Evolutionary conservation across 2,888 invertebrate species (phyloP).

Genomic region (Eupithecia insigniata): DNA sequence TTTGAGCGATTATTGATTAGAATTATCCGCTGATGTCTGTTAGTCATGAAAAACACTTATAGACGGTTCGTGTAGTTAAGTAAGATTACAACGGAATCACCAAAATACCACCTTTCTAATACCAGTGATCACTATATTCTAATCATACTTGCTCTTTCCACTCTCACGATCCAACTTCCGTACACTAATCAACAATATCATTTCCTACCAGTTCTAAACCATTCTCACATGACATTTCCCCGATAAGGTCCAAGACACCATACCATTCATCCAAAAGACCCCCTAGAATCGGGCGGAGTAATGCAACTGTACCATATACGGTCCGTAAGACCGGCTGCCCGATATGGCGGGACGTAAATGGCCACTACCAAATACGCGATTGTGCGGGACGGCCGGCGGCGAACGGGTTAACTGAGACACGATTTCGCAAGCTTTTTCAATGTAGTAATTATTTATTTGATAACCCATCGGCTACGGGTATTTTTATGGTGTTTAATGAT

Average conservation of each 20-base stretch:
- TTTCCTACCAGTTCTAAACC: slow-evolving; percentile 12
- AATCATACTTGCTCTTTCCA: neutral
- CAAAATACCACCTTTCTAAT: neutral
- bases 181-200: slow-evolving; percentile 30
- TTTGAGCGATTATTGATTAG: too few relatives aligned
- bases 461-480: slow-evolving; percentile 36
- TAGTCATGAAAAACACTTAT: too few relatives aligned
- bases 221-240: slow-evolving; percentile 35
- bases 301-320: slow-evolving; percentile 33
- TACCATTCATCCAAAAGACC: slow-evolving; percentile 59
- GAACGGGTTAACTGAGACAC: slow-evolving; percentile 62
- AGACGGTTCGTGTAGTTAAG: too few relatives aligned
- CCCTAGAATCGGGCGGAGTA: slow-evolving; percentile 56
- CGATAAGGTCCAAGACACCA: slow-evolving; percentile 38
- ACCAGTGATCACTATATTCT: neutral
- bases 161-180: neutral
- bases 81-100: too few relatives aligned
- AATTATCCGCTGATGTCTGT: too few relatives aligned
- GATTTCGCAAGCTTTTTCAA: slow-evolving; percentile 56
- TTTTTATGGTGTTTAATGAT: slow-evolving; percentile 25
- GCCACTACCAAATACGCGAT: slow-evolving; percentile 66
- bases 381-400: slow-evolving; percentile 57
- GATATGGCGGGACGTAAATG: slow-evolving; percentile 61
- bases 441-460: slow-evolving; percentile 53
- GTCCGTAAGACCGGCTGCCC: slow-evolving; percentile 50